A percentile compares a stretch with the other conserved stretches of the same genome.
These are phyloP conservation scores for Crioceris asparagi DNA, from an alignment of 2,888 invertebrate species.

Conservation along the genomic window DNA sequence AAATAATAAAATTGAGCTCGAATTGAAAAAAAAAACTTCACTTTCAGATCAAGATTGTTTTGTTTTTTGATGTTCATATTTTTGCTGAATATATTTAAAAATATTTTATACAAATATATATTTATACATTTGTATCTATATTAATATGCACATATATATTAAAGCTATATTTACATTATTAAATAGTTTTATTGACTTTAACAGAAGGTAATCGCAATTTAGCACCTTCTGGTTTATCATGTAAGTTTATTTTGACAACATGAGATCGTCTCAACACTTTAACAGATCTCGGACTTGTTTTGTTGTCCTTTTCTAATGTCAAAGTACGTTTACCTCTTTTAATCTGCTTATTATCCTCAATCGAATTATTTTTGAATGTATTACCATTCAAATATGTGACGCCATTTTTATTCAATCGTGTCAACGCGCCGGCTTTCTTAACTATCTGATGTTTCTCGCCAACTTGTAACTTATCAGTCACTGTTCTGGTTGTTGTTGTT, in stretches of 20 bases:
- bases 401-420: constrained; percentile 11
- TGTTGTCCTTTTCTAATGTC: constrained; percentile 32
- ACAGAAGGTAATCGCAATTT: constrained; percentile 25
- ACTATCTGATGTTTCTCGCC: constrained; percentile 22
- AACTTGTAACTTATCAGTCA: constrained; percentile 16
- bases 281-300: constrained; percentile 31
- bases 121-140: constrained; percentile 10
- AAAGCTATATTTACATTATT: constrained; percentile 9
- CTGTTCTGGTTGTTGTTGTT: no score
- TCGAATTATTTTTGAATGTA: constrained; percentile 13
- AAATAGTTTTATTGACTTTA: constrained; percentile 26
- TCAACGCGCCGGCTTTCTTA: constrained; percentile 21
- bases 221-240: constrained; percentile 19
- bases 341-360: constrained; percentile 19
- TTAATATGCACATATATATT: constrained; percentile 6
- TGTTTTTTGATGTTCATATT: no score
- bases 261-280: constrained; percentile 32
- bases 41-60: no score
- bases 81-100: no score
- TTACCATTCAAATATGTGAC: constrained; percentile 12
- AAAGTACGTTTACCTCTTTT: constrained; percentile 34
- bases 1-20: no score
- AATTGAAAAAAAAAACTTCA: no score
- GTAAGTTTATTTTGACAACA: constrained; percentile 19
- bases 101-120: no score